Evolutionary conservation across 1,140 invertebrate species (phyloP), one percentile per base, ranked within the genome.

Genomic region (Antheraea mylitta): DNA sequence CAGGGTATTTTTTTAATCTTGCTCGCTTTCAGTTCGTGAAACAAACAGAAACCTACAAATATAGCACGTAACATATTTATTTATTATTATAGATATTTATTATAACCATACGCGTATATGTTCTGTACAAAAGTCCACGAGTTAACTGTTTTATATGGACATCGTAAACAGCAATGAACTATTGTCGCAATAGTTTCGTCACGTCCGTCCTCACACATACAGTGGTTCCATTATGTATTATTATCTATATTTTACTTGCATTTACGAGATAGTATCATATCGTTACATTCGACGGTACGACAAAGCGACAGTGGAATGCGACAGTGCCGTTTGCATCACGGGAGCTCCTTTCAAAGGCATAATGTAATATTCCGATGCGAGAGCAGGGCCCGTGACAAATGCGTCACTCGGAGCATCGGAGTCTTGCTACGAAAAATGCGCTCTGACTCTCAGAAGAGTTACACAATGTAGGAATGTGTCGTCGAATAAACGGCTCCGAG

Each of bases 391-490:
- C 62, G 77, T 78, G 82, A 83, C 83, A 86, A 82, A 80, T 84
- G 83, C 68, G 73, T 73, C 66, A 58, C 72, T 72, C 72, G 70
- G 71, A 72, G 78, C 77, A 79, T 78, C 71, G 76, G 74, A 72
- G 22, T 30, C 22, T 30, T 30, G 22, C 75, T 80, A 82, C 83
- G 83, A 86, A 84, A 86, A 83, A 84, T 86, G 77, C 77, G 81
- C 79, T 64, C 58, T 64, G 67, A 45, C 70, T 71, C 76, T 75
- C 75, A 61, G 22, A n/a, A 71, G 80, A 72, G 79, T 82, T 82
- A 79, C 74, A 81, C 84, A 82, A 86, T 81, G 81, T 76, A 80
- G 70, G 75, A 80, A 81, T 74, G 77, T 83, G 83, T 83, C 80
- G 78, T 75, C 73, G 74, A 70, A 70, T 64, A 19, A n/a, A 19